Evolutionary conservation across 2,113 vertebrate genomes (phyloP).

Genomic region (Poicephalus gulielmi): DNA sequence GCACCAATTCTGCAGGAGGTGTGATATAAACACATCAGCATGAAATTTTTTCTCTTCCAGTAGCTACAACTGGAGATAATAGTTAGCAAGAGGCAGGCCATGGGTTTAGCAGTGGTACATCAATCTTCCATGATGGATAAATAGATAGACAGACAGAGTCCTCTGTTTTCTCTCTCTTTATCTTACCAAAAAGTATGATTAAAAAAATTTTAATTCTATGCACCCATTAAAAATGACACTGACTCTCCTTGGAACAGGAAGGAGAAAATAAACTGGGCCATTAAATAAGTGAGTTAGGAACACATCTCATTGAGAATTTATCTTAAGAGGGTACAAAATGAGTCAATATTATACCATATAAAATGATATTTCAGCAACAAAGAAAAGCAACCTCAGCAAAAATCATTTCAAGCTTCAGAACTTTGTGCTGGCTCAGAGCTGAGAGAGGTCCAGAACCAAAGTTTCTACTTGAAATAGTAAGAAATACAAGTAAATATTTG

Average conservation of each 20-base stretch:
- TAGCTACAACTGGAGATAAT: neutral
- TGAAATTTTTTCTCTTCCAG: neutral
- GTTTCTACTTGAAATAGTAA: slow-evolving; percentile 41
- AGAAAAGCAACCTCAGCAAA: slow-evolving; percentile 11
- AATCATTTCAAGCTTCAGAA: slow-evolving; percentile 59
- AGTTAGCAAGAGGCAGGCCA: neutral
- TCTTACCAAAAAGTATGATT: neutral
- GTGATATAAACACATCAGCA: neutral
- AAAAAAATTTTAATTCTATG: neutral
- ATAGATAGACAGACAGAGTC: neutral
- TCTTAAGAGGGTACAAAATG: slow-evolving; percentile 45
- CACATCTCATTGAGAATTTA: neutral
- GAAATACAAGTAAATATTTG: slow-evolving; percentile 34
- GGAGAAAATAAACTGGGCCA: neutral
- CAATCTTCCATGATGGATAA: neutral
- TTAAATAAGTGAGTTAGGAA: neutral
- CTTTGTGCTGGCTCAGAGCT: slow-evolving; percentile 59
- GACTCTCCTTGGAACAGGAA: neutral
- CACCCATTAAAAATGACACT: neutral
- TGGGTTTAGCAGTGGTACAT: neutral
- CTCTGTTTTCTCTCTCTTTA: neutral
- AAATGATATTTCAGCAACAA: slow-evolving; percentile 41
- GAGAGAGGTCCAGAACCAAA: slow-evolving; percentile 3
- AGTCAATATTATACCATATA: slow-evolving; percentile 8
- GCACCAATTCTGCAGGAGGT: neutral